Evolutionary conservation across 2,888 invertebrate species (phyloP), one percentile per base, ranked within the genome.

Genomic region (Parelbella ahira): DNA sequence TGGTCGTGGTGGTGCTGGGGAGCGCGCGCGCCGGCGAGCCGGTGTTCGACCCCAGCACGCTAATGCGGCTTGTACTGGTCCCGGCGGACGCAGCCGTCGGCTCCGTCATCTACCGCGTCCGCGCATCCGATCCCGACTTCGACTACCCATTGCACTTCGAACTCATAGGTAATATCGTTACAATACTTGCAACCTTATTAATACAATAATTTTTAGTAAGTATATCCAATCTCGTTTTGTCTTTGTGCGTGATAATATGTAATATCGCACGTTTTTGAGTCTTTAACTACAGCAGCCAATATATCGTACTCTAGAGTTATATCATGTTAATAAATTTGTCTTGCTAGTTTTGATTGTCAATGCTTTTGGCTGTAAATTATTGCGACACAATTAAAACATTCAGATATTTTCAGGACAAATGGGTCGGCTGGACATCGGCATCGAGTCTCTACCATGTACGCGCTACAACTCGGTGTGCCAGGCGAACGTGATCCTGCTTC

Each of bases 381-480:
- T n/a, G n/a, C n/a, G n/a, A n/a, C n/a, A n/a, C n/a, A n/a, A n/a
- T 15, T 15, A 15, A 15, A 15, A 15, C 4, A 15, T 15, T 2
- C 3, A 10, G 2, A 8, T 10, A 13, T 1, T 19, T 27, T 8
- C 58, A 86, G 91, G 91, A 60, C 90, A 90, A 73, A 91, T 92
- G 63, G 91, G 94, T 55, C 91, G 92, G 49, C 91, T 94, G 44
- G 91, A 94, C 63, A 92, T 96, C 51, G 90, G 92, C 56, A 89
- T 96, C 50, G 94, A 95, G 68, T 91, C 93, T 54, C 89, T 96
- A 44, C 94, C 95, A 30, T 96, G 96, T 86, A 93, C 93, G 44
- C 90, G 93, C 53, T 94, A 94, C 83, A 94, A 96, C 86, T 94
- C 94, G 36, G 93, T 95, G 59, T 96, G 96, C 79, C 95, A 96